Evolutionary conservation across 2,888 invertebrate genomes (phyloP).

Genomic region (Chrysina gloriosa): DNA sequence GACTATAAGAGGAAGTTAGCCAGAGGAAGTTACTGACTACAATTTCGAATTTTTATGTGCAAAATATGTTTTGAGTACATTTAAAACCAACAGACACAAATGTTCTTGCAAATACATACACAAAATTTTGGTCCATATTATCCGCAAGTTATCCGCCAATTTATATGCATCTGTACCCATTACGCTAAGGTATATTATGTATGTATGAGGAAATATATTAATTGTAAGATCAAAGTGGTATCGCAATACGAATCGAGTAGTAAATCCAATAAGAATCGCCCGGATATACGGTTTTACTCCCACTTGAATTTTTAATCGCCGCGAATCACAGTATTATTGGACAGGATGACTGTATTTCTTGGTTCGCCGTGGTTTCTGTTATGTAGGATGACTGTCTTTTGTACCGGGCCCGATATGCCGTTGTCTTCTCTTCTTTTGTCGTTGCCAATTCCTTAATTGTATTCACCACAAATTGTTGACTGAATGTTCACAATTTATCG

Average conservation of each 20-base stretch:
- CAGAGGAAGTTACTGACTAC: no score
- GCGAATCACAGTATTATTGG: slow-evolving; percentile 53
- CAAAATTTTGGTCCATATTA: no score
- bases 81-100: no score
- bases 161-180: no score
- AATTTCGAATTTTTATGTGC: no score
- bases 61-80: no score
- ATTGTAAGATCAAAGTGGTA: no score
- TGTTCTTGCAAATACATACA: no score
- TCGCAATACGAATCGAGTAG: background rate
- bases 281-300: background rate
- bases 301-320: slow-evolving; percentile 49
- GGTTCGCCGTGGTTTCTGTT: slow-evolving; percentile 43
- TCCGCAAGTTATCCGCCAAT: no score
- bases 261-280: background rate
- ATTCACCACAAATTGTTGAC: slow-evolving; percentile 41
- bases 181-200: no score
- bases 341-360: slow-evolving; percentile 48
- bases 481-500: slow-evolving; percentile 36
- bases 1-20: no score
- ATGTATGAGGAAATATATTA: no score
- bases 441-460: slow-evolving; percentile 44
- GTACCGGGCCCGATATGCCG: slow-evolving; percentile 38
- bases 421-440: slow-evolving; percentile 37
- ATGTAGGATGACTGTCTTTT: slow-evolving; percentile 47